Conservation (phyloP, 2,113 vertebrate genomes). For the Crotalus tigris region DNA sequence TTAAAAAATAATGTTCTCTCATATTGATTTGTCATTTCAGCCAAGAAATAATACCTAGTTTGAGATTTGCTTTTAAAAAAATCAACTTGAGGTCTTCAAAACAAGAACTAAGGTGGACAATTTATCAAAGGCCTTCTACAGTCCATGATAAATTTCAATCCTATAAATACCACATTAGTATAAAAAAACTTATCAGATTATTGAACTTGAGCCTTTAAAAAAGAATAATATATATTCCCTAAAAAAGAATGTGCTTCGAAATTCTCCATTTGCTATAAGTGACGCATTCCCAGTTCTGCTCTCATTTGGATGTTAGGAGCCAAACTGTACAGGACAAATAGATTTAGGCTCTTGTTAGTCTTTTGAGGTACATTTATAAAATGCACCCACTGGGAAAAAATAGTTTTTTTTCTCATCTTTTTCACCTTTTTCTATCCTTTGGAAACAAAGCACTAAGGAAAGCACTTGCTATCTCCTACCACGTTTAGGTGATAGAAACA, state of each 20-base stretch:
- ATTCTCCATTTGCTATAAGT: not conserved
- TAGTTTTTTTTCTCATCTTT: not conserved
- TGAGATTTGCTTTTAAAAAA: constrained; percentile 35
- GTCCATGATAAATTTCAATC: not conserved
- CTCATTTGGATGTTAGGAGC: not conserved
- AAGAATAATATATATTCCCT: not conserved
- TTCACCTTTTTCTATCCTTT: not conserved
- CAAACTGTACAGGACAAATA: not conserved
- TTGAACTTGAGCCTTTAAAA: not conserved
- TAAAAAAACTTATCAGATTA: not conserved
- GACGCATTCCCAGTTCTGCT: not conserved
- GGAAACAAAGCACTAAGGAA: not conserved
- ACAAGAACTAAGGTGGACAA: constrained; percentile 31
- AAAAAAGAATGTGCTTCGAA: not conserved
- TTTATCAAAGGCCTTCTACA: not conserved
- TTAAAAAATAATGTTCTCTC: constrained; percentile 32
- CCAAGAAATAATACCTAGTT: constrained; percentile 33
- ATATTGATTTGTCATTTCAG: constrained; percentile 40
- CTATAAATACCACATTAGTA: not conserved
- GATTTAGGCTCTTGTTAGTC: not conserved
- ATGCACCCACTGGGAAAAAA: not conserved
- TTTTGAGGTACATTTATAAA: not conserved
- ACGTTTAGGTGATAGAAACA: not conserved
- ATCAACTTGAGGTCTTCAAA: constrained; percentile 38
- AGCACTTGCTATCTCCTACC: not conserved